Evolutionary conservation across 2,888 invertebrate genomes (phyloP).

Genomic region (Orthosia incerta): DNA sequence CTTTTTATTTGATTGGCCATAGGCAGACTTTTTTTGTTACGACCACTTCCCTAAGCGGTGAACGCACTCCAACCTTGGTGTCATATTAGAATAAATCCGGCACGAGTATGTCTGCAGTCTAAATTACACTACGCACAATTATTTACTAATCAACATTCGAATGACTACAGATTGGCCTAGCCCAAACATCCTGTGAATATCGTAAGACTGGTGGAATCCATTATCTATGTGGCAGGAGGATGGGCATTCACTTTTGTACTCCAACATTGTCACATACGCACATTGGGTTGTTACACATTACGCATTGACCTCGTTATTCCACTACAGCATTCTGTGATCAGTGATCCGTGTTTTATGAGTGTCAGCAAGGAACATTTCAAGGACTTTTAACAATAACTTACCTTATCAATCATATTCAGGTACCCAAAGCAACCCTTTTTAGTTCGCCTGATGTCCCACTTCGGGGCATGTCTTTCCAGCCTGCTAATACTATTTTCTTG

Average conservation of each 20-base stretch:
- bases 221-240: constrained; percentile 37
- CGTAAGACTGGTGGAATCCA: constrained; percentile 45
- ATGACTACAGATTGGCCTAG: constrained; percentile 34
- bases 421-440: not conserved
- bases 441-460: not conserved
- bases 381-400: not conserved
- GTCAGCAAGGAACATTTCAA: not conserved
- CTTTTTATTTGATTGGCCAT: constrained; percentile 38
- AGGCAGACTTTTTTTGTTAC: constrained; percentile 43
- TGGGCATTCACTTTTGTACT: constrained; percentile 22
- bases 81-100: constrained; percentile 57
- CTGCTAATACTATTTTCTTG: not conserved
- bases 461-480: too few species aligned
- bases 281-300: constrained; percentile 4
- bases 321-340: constrained; percentile 10
- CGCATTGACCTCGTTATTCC: constrained; percentile 20
- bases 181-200: constrained; percentile 52
- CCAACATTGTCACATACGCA: constrained; percentile 18
- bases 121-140: constrained; percentile 46
- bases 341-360: constrained; percentile 15
- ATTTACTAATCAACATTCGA: constrained; percentile 34
- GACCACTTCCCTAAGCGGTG: constrained; percentile 64
- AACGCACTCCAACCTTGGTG: constrained; percentile 70
- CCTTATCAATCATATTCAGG: not conserved
- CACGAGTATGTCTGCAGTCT: constrained; percentile 31